These are phyloP conservation scores for Lagorchestes hirsutus DNA, from an alignment of 2,797 vertebrate genomes.

Conservation along the genomic window DNA sequence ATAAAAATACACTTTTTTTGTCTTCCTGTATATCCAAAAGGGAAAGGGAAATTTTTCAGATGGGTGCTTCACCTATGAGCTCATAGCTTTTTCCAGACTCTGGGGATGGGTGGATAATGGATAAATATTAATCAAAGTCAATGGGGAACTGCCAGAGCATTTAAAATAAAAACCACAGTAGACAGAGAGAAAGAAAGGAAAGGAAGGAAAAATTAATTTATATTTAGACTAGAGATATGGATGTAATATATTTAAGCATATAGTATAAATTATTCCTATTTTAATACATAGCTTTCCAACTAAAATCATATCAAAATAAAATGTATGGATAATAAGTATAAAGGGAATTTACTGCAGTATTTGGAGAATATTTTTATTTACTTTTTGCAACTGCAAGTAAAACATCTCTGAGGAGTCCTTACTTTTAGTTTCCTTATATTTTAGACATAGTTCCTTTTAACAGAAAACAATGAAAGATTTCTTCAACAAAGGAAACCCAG, in stretches of 20 bases:
- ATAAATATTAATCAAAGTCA: not conserved
- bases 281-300: not conserved
- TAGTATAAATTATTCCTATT: not conserved
- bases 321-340: not conserved
- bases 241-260: too few relatives aligned
- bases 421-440: not conserved
- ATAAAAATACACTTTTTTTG: not conserved
- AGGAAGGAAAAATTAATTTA: constrained; percentile 42
- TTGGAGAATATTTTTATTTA: too few relatives aligned
- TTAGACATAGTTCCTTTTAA: not conserved
- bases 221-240: not conserved
- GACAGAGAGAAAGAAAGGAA: not conserved
- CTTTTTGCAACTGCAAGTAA: not conserved
- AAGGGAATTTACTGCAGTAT: too few relatives aligned
- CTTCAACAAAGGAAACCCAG: not conserved
- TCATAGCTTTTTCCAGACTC: not conserved
- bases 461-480: not conserved
- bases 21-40: not conserved
- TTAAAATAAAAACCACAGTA: not conserved
- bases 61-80: not conserved
- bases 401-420: not conserved
- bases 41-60: not conserved
- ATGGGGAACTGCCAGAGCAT: not conserved
- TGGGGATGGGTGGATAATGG: not conserved
- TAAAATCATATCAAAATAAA: not conserved